Percentiles rank a stretch among this genome's conserved stretches.
Conservation (phyloP, 1,140 invertebrate genomes). For the Cyclina sinensis region DNA sequence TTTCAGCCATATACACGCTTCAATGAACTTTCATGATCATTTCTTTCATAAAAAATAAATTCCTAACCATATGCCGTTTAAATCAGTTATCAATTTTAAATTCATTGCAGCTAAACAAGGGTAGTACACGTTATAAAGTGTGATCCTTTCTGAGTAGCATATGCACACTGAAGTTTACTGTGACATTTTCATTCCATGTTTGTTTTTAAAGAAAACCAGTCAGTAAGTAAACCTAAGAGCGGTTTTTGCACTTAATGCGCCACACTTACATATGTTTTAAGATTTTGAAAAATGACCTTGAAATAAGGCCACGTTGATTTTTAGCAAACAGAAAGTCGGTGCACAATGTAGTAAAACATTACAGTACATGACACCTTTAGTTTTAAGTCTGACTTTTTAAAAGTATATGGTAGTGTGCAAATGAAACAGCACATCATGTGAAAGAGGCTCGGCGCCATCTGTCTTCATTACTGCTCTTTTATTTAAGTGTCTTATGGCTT, state of each 20-base stretch:
- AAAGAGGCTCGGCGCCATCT: background rate
- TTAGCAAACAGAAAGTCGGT: background rate
- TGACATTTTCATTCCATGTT: background rate
- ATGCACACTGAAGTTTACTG: background rate
- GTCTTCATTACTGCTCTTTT: background rate
- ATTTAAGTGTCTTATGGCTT: background rate
- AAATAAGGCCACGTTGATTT: background rate
- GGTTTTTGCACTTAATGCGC: background rate
- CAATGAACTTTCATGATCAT: no score
- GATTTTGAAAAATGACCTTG: background rate
- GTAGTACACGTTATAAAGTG: no score
- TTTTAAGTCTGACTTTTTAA: conserved; percentile 38
- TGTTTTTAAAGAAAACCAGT: background rate
- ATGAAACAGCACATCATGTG: background rate
- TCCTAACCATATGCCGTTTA: no score
- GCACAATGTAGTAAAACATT: background rate
- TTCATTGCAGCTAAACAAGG: no score
- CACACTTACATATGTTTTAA: background rate
- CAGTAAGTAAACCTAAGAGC: background rate
- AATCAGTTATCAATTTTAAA: no score
- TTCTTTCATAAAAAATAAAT: no score
- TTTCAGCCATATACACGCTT: no score
- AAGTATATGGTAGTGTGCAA: background rate
- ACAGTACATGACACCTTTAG: background rate
- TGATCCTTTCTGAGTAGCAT: no score